A percentile compares a stretch with the other conserved stretches of the same genome.
Evolutionary conservation across 64 coral and sea anemone genomes (phyloP).

Genomic region (Dendronephthya gigantea): DNA sequence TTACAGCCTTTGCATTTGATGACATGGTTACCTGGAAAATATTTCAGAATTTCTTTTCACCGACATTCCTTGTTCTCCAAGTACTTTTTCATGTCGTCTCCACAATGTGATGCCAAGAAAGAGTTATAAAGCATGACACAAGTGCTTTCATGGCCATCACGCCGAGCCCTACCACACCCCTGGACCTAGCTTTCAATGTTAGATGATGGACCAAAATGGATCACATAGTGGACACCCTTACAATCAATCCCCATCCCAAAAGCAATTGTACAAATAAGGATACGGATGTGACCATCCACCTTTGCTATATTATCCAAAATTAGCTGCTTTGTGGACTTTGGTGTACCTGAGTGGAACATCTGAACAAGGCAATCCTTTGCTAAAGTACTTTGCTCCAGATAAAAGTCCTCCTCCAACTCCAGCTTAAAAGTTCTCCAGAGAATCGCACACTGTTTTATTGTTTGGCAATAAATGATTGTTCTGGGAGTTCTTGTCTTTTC

Average conservation of each 20-base stretch:
- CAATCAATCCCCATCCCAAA: background rate
- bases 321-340: background rate
- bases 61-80: background rate
- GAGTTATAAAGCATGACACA: background rate
- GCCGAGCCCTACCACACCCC: background rate
- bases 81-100: background rate
- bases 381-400: background rate
- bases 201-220: background rate
- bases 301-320: background rate
- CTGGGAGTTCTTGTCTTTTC: background rate
- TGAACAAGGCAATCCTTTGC: background rate
- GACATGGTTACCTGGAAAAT: background rate
- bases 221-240: background rate
- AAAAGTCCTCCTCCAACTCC: background rate
- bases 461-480: slow-evolving; percentile 5
- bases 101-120: background rate
- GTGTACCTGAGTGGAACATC: background rate
- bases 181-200: background rate
- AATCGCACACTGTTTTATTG: background rate
- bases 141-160: background rate
- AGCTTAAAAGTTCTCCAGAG: background rate
- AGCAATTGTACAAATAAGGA: background rate
- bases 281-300: background rate
- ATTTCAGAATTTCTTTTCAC: background rate
- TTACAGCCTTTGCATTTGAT: background rate